phyloP scores from a whole-genome alignment of 1,140 invertebrate species.

The Antheraea mylitta region DNA sequence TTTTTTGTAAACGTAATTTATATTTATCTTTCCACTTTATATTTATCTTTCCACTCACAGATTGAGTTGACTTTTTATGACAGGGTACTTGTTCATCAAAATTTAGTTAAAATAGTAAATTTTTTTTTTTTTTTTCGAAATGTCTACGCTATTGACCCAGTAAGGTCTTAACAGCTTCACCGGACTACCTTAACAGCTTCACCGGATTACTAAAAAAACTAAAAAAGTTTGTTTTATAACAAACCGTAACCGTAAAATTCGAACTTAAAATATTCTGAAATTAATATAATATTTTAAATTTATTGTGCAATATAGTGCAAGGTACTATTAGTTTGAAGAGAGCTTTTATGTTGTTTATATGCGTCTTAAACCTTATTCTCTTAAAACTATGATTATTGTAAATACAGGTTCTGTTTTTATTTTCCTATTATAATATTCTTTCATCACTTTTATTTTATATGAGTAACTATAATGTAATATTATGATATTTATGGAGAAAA shows the following conservation, averaged over 20 bases:
- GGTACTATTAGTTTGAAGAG: constrained; percentile 6
- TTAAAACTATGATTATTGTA: constrained; percentile 8
- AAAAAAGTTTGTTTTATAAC: too few species aligned
- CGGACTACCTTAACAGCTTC: too few species aligned
- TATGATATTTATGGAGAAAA: constrained; percentile 10
- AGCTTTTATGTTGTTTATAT: constrained; percentile 10
- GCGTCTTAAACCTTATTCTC: background rate
- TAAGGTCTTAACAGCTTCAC: too few species aligned
- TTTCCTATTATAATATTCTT: constrained; percentile 9
- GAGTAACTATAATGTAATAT: constrained; percentile 4
- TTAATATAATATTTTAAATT: too few species aligned
- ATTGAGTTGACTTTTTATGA: background rate
- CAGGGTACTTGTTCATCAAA: too few species aligned
- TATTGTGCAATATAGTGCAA: too few species aligned
- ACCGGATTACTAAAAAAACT: too few species aligned
- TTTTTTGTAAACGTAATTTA: background rate
- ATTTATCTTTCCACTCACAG: background rate
- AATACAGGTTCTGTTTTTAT: constrained; percentile 7
- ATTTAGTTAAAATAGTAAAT: too few species aligned
- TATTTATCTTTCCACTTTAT: background rate
- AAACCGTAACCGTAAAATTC: too few species aligned
- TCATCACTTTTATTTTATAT: background rate
- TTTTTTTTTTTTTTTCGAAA: too few species aligned
- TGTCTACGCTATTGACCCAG: too few species aligned
- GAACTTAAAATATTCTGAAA: too few species aligned